A percentile compares a stretch with the other conserved stretches of the same genome.
Conservation (phyloP, 2,888 invertebrate genomes). For the Cantharis flavilabris region DNA sequence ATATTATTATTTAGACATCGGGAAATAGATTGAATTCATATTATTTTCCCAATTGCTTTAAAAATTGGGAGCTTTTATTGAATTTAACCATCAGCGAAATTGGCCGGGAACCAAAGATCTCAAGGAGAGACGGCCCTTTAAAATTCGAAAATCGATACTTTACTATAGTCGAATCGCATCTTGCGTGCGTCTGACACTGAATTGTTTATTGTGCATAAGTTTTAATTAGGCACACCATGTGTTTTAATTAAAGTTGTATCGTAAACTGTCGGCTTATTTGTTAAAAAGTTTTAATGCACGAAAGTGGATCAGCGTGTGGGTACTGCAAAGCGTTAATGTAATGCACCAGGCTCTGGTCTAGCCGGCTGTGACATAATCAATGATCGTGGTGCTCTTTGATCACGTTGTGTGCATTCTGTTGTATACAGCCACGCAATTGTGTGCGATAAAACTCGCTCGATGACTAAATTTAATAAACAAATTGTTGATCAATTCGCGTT, state of each 20-base stretch:
- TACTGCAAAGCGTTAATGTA: constrained; percentile 8
- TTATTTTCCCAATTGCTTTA: no score
- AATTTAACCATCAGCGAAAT: no score
- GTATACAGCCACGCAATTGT: constrained; percentile 14
- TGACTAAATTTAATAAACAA: constrained; percentile 7
- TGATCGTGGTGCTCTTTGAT: constrained; percentile 23
- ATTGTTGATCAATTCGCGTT: neutral
- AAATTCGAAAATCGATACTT: no score
- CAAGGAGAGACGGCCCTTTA: no score
- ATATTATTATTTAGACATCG: no score
- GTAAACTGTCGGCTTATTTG: neutral
- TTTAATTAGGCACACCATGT: neutral
- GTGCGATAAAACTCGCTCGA: constrained; percentile 8
- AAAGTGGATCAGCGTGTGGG: constrained; percentile 6
- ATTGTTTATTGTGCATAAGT: neutral
- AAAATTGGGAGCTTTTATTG: no score
- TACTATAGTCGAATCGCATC: neutral
- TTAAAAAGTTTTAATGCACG: neutral
- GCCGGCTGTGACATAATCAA: constrained; percentile 17
- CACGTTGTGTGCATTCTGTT: constrained; percentile 18
- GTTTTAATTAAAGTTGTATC: neutral
- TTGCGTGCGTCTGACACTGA: neutral
- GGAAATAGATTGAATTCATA: no score
- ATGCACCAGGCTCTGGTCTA: constrained; percentile 19
- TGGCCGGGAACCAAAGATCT: no score